Conservation (phyloP, 2,888 invertebrate genomes). For the Tortricodes alternella region DNA sequence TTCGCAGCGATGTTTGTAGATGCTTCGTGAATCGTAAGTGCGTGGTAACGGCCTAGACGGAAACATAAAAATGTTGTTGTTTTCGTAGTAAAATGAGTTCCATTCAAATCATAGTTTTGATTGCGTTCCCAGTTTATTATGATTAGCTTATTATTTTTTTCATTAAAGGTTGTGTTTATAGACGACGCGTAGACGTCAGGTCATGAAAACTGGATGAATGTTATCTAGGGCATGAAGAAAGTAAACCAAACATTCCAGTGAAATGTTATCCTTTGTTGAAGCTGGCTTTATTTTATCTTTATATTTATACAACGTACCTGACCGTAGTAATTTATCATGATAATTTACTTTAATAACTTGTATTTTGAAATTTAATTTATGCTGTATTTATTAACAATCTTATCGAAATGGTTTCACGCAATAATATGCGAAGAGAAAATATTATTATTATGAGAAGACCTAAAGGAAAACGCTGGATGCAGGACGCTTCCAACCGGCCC, state of each 20-base stretch:
- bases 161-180: background rate
- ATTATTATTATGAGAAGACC: too few species aligned
- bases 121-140: slow-evolving; percentile 25
- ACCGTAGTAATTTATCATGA: too few species aligned
- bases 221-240: background rate
- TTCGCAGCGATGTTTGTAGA: background rate
- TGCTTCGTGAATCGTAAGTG: background rate
- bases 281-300: background rate
- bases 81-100: slow-evolving; percentile 27
- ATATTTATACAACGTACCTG: too few species aligned
- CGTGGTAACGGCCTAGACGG: slow-evolving; percentile 3
- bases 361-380: too few species aligned
- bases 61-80: slow-evolving; percentile 31
- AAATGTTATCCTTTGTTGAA: background rate
- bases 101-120: slow-evolving; percentile 31
- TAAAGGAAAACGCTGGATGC: too few species aligned
- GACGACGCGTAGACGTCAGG: background rate
- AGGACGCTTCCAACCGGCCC: too few species aligned
- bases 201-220: background rate
- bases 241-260: background rate
- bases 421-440: too few species aligned
- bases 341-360: slow-evolving; percentile 1
- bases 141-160: slow-evolving; percentile 27
- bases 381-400: too few species aligned
- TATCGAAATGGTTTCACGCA: too few species aligned